A percentile compares a stretch with the other conserved stretches of the same genome.
These are phyloP conservation scores for Wiebesia pumilae DNA, from an alignment of 1,140 invertebrate genomes.

Conservation along the genomic window DNA sequence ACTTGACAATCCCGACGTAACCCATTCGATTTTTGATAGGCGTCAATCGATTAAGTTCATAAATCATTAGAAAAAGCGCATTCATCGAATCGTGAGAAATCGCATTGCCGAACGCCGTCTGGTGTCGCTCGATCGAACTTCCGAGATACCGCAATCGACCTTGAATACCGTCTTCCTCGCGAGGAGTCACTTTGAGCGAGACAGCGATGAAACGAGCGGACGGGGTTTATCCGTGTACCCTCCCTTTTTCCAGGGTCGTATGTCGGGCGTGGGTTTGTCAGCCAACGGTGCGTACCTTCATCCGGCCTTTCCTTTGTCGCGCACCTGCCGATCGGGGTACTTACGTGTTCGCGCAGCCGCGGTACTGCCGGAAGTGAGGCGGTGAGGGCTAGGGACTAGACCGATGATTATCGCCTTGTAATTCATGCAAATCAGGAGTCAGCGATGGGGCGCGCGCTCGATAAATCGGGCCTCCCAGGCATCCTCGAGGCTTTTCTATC, in stretches of 20 bases:
- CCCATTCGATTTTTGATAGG: neutral
- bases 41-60: neutral
- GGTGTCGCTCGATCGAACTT: too few species aligned
- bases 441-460: neutral
- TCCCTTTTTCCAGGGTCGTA: neutral
- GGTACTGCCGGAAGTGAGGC: neutral
- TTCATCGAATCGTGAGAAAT: too few species aligned
- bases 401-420: slow-evolving; percentile 32
- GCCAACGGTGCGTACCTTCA: neutral
- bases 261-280: neutral
- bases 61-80: neutral
- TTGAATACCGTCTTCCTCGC: too few species aligned
- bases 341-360: neutral
- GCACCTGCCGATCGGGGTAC: neutral
- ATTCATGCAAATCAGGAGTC: slow-evolving; percentile 35
- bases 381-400: neutral
- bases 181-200: too few species aligned
- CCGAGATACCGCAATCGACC: too few species aligned
- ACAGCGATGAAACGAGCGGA: too few species aligned
- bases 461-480: too few species aligned
- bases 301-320: slow-evolving; percentile 16
- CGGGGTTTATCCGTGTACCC: too few species aligned
- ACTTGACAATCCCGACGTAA: neutral
- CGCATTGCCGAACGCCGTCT: too few species aligned
- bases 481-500: neutral